phyloP scores from a whole-genome alignment of 1,140 invertebrate species.

The Ruditapes philippinarum region DNA sequence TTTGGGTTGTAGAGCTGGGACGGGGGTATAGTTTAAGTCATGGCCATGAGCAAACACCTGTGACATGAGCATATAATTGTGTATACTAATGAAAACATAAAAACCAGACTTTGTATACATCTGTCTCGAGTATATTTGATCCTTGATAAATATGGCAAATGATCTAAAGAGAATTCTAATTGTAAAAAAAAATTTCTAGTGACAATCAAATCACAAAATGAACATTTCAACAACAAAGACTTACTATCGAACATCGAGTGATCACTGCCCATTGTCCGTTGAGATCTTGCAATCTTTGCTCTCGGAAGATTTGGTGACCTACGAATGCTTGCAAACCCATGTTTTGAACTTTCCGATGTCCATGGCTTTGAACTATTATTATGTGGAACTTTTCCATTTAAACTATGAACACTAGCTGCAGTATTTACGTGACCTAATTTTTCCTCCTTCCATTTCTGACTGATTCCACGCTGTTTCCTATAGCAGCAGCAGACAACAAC shows the following conservation, averaged over 20 bases:
- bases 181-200: too few relatives aligned
- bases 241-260: constrained; percentile 55
- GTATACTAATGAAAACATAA: too few relatives aligned
- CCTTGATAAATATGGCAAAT: too few relatives aligned
- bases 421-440: constrained; percentile 67
- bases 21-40: too few relatives aligned
- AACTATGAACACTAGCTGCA: constrained; percentile 66
- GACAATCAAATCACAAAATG: constrained; percentile 50
- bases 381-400: constrained; percentile 38
- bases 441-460: constrained; percentile 56
- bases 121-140: too few relatives aligned
- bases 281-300: constrained; percentile 57
- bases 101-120: too few relatives aligned
- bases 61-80: too few relatives aligned
- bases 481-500: constrained; percentile 59
- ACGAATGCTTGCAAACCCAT: constrained; percentile 66
- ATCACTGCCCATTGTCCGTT: constrained; percentile 16
- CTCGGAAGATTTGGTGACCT: constrained; percentile 61
- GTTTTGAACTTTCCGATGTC: constrained; percentile 50
- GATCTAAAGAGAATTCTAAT: too few relatives aligned
- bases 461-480: constrained; percentile 60
- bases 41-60: too few relatives aligned
- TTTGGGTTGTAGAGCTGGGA: too few relatives aligned
- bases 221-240: constrained; percentile 56
- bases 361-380: constrained; percentile 28